Base-by-base conservation (phyloP, 2,888 invertebrate species). In the Tetragonula carbonaria region DNA sequence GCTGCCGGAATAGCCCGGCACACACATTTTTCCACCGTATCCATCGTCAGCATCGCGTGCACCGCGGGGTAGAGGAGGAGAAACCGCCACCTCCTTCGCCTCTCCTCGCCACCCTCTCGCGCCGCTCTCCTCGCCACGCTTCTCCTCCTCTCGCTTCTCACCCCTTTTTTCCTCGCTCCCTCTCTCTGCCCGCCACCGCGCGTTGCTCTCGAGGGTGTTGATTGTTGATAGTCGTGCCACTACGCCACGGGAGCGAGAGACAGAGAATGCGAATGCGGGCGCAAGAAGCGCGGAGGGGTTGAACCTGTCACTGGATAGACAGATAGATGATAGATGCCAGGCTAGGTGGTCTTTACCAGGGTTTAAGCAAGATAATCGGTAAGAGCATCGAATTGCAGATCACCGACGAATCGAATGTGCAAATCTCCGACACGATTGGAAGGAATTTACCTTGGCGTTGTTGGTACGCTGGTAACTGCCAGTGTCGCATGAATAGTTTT, bases 1-100 rank as follows among this genome's bases (percentile, higher is more conserved):
- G 88, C 90, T 84, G 88, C 88, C 87, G 91, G 91, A 92, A 93
- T 93, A 92, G 91, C 92, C 85, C 86, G 86, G 90, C 91, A 90
- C 92, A 92, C 92, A 92, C 91, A 91, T 90, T 91, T 91, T 91
- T 91, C 84, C 83, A 68, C 57, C 87, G 86, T 87, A 87, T 88
- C 89, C 84, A 71, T 59, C 77, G 72, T 59, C 82, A 70, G 68
- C 84, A 53, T 77, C 75, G 74, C 82, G 50, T 74, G 55, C 53
- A 70, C 65, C 67, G 53, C 63, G 68, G 51, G 76, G 51, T 14
- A 45, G 53, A 16, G 55, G 65, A 68, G 45, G 81, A 55, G 50
- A n/a, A 75, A 68, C 59, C 70, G 51, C 78, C 72, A 59, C 80
- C 63, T 18, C 74, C 77, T 53, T 70, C n/a, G 21, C 33, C 70